A percentile compares a stretch with the other conserved stretches of the same genome.
Conservation (phyloP, 2,888 invertebrate species). For the Drosophila cyrtoloma region DNA sequence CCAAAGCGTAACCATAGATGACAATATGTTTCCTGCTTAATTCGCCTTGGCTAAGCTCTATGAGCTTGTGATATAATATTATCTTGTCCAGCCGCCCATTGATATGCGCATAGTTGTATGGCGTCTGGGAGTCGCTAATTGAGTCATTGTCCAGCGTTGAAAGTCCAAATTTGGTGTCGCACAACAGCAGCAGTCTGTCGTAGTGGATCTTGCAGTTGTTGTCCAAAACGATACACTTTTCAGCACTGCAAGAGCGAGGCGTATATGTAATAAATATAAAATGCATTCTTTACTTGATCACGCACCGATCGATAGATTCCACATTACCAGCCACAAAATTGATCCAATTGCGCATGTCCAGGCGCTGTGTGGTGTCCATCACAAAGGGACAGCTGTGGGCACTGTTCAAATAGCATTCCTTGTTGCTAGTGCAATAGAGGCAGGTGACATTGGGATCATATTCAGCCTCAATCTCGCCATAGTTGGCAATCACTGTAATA, state of each 20-base stretch:
- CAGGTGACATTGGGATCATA: slow-evolving; percentile 67
- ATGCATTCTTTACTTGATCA: neutral
- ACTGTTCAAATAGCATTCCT: slow-evolving; percentile 62
- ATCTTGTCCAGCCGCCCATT: slow-evolving; percentile 80
- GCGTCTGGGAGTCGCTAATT: slow-evolving; percentile 10
- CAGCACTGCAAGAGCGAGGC: slow-evolving; percentile 39
- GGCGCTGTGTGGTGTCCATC: slow-evolving; percentile 66
- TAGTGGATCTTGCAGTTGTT: slow-evolving; percentile 70
- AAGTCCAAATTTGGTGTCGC: slow-evolving; percentile 55
- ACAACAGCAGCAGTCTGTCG: slow-evolving; percentile 68
- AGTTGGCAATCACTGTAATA: slow-evolving; percentile 66
- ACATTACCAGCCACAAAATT: slow-evolving; percentile 69
- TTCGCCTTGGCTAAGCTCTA: slow-evolving; percentile 24
- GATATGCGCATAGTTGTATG: slow-evolving; percentile 72
- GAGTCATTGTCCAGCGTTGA: slow-evolving; percentile 5
- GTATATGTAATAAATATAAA: neutral
- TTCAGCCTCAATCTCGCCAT: slow-evolving; percentile 72
- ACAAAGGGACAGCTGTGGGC: slow-evolving; percentile 61
- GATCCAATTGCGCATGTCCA: slow-evolving; percentile 74
- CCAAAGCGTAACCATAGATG: slow-evolving; percentile 70
- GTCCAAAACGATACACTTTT: slow-evolving; percentile 52
- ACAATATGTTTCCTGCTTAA: slow-evolving; percentile 43
- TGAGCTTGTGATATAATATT: slow-evolving; percentile 74
- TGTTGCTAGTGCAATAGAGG: slow-evolving; percentile 31
- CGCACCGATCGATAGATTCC: slow-evolving; percentile 64